Percentiles rank a stretch among this genome's conserved stretches.
phyloP scores from a whole-genome alignment of 2,888 invertebrate species.

The Caenorhabditis becei region DNA sequence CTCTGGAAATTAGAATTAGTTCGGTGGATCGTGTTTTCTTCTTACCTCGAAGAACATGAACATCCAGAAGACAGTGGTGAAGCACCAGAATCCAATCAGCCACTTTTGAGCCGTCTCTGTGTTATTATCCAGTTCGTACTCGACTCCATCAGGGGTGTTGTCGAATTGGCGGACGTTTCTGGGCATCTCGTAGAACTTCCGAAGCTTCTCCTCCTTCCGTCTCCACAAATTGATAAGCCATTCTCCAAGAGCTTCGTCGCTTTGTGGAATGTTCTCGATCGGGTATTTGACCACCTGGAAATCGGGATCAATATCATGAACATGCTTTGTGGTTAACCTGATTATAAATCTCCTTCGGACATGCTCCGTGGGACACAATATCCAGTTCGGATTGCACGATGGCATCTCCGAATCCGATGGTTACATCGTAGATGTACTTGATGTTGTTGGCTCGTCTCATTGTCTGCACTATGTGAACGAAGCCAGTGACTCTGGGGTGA shows the following conservation, averaged over 20 bases:
- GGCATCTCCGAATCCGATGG: slow-evolving; percentile 88
- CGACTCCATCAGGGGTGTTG: slow-evolving; percentile 47
- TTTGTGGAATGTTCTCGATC: slow-evolving; percentile 75
- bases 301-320: slow-evolving; percentile 1
- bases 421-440: slow-evolving; percentile 89
- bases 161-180: slow-evolving; percentile 56
- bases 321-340: slow-evolving; percentile 84
- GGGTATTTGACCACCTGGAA: slow-evolving; percentile 70
- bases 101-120: slow-evolving; percentile 63
- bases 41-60: slow-evolving; percentile 65
- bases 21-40: too few species aligned
- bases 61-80: slow-evolving; percentile 76
- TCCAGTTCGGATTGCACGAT: slow-evolving; percentile 88
- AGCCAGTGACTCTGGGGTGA: slow-evolving; percentile 91
- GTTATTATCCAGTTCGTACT: slow-evolving; percentile 60
- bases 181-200: slow-evolving; percentile 65
- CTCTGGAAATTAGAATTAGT: slow-evolving; percentile 43
- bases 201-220: slow-evolving; percentile 82
- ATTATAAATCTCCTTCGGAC: slow-evolving; percentile 89
- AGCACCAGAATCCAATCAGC: slow-evolving; percentile 73
- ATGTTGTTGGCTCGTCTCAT: slow-evolving; percentile 85
- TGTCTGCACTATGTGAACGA: slow-evolving; percentile 83
- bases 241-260: slow-evolving; percentile 78
- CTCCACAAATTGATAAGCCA: slow-evolving; percentile 82
- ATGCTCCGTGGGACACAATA: slow-evolving; percentile 86